These are phyloP conservation scores for Dasyurus viverrinus DNA, from an alignment of 2,113 vertebrate species.

Conservation along the genomic window DNA sequence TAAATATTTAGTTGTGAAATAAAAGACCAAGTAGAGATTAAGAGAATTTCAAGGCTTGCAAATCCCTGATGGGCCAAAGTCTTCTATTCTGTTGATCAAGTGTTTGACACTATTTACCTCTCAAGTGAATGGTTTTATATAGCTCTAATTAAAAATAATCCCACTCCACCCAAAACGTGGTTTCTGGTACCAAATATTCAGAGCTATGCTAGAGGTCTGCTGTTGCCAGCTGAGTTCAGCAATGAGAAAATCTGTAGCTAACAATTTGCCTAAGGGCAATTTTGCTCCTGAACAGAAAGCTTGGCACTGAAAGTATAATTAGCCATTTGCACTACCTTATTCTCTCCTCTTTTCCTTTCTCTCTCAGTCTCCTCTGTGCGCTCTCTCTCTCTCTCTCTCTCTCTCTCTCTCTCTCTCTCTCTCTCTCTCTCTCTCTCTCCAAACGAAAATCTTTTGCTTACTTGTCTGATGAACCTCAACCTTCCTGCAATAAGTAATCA, in stretches of 20 bases:
- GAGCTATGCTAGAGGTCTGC: not conserved
- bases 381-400: not conserved
- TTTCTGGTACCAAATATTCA: not conserved
- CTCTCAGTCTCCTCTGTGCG: not conserved
- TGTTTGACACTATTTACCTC: slow-evolving; percentile 9
- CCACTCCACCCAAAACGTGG: not conserved
- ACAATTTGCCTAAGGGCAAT: not conserved
- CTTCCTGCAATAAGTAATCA: slow-evolving; percentile 42
- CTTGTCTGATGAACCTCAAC: not conserved
- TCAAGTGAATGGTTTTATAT: slow-evolving; percentile 10
- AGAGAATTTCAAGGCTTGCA: slow-evolving; percentile 48
- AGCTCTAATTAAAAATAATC: slow-evolving; percentile 37
- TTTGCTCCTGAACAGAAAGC: slow-evolving; percentile 27
- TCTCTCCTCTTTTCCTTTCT: not conserved
- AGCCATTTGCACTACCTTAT: not conserved
- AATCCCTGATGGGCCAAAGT: slow-evolving; percentile 5
- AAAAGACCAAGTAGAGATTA: slow-evolving; percentile 44
- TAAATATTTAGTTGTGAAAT: slow-evolving; percentile 67
- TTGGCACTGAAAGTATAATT: not conserved
- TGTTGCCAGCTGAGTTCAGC: slow-evolving; percentile 48
- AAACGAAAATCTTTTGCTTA: not conserved
- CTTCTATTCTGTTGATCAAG: not conserved
- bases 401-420: not conserved
- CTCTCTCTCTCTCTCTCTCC: not conserved
- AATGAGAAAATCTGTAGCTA: not conserved